Conservation (phyloP, 2,797 vertebrate genomes). For the Dallia pectoralis region DNA sequence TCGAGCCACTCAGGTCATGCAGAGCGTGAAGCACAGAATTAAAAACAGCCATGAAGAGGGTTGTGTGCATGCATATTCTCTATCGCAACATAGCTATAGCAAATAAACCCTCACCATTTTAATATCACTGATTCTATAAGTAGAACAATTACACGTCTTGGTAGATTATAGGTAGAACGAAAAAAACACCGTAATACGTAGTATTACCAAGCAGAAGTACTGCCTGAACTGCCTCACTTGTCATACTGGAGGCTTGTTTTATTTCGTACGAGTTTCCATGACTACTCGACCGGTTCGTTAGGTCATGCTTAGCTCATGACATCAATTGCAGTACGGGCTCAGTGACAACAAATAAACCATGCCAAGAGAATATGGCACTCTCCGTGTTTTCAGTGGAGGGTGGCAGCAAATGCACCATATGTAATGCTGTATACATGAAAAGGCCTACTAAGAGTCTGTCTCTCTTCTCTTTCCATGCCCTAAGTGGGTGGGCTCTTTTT, state of each 20-base stretch:
- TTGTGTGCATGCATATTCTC: neutral
- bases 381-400: conserved; percentile 4
- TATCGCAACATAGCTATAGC: neutral
- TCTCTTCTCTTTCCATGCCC: neutral
- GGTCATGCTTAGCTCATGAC: conserved; percentile 12
- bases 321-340: neutral
- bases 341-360: neutral
- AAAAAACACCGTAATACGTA: neutral
- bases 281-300: neutral
- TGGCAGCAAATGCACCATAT: neutral
- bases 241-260: neutral
- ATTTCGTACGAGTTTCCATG: conserved; percentile 10
- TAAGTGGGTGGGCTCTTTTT: neutral
- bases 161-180: neutral
- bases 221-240: neutral
- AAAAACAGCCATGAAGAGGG: conserved; percentile 10
- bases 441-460: neutral
- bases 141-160: neutral
- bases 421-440: conserved; percentile 2
- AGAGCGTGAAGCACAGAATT: conserved; percentile 24
- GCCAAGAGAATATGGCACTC: conserved; percentile 8
- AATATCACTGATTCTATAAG: neutral
- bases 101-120: neutral
- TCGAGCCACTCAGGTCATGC: conserved; percentile 33
- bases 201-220: neutral